These are phyloP conservation scores for Drosophila affinis DNA, from an alignment of 2,888 invertebrate species.

Conservation along the genomic window DNA sequence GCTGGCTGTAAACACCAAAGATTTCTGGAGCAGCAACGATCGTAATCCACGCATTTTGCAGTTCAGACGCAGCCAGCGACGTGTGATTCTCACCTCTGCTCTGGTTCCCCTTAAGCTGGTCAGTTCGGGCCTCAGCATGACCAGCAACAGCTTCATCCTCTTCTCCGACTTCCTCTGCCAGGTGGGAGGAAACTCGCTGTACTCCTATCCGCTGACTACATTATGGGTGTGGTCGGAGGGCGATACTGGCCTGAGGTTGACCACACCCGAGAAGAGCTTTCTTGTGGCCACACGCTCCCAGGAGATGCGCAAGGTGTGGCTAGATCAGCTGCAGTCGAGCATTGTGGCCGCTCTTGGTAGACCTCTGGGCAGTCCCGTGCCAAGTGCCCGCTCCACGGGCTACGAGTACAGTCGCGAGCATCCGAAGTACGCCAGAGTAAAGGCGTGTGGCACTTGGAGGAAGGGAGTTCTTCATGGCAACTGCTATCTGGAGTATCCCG, in stretches of 20 bases:
- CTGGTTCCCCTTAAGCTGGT: slow-evolving; percentile 88
- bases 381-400: slow-evolving; percentile 88
- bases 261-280: slow-evolving; percentile 91
- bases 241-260: slow-evolving; percentile 89
- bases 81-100: slow-evolving; percentile 91
- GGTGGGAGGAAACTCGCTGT: slow-evolving; percentile 87
- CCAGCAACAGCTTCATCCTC: slow-evolving; percentile 91
- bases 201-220: slow-evolving; percentile 88
- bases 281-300: slow-evolving; percentile 87
- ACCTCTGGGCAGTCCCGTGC: slow-evolving; percentile 85
- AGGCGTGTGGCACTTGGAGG: slow-evolving; percentile 91
- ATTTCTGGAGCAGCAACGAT: slow-evolving; percentile 83
- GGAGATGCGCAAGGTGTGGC: slow-evolving; percentile 91
- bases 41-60: slow-evolving; percentile 80
- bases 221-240: slow-evolving; percentile 91
- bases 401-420: slow-evolving; percentile 89
- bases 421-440: slow-evolving; percentile 89
- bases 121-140: slow-evolving; percentile 87
- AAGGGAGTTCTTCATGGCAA: slow-evolving; percentile 93
- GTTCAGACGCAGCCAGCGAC: slow-evolving; percentile 87
- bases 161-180: slow-evolving; percentile 93
- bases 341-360: slow-evolving; percentile 89
- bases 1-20: slow-evolving; percentile 80
- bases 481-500: slow-evolving; percentile 92
- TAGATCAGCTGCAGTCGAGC: slow-evolving; percentile 89